Conservation (phyloP, 1,140 invertebrate genomes). For the Orius insidiosus region DNA sequence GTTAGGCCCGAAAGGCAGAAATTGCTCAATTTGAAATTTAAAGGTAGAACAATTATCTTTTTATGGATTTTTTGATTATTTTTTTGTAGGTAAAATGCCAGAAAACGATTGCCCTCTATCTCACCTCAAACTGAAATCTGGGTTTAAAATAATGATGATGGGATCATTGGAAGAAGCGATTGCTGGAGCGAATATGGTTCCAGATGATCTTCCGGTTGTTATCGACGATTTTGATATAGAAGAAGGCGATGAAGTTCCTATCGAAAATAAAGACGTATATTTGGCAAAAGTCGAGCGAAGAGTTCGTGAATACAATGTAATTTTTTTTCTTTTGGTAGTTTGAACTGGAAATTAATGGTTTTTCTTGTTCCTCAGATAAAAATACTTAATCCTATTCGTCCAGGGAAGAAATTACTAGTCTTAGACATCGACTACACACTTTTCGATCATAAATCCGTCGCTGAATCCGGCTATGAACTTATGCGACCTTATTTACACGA, state of each 20-base stretch:
- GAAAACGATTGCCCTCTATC: conserved; percentile 53
- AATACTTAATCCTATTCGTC: conserved; percentile 60
- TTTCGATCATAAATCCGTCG: conserved; percentile 85
- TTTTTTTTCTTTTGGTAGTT: too few relatives aligned
- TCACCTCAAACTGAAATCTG: conserved; percentile 60
- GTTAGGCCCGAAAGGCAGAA: conserved; percentile 84
- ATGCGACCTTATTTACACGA: conserved; percentile 93
- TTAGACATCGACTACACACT: conserved; percentile 95
- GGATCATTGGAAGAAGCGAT: conserved; percentile 87
- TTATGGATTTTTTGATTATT: conserved; percentile 10
- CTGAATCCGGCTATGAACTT: conserved; percentile 71
- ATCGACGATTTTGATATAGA: conserved; percentile 74
- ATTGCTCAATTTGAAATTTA: conserved; percentile 76
- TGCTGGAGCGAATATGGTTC: conserved; percentile 54
- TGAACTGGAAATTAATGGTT: not conserved
- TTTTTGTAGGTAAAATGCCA: conserved; percentile 55
- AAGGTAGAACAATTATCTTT: conserved; percentile 41
- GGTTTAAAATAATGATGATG: conserved; percentile 93
- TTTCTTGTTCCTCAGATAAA: conserved; percentile 37
- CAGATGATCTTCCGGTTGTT: conserved; percentile 65
- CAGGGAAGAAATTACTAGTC: conserved; percentile 78
- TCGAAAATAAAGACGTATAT: conserved; percentile 54
- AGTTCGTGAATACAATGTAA: conserved; percentile 55
- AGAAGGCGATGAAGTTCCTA: conserved; percentile 68
- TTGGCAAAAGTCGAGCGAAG: conserved; percentile 56